Percentiles rank a stretch among this genome's conserved stretches.
Conservation (phyloP, 2,888 invertebrate genomes). For the Beris chalybata region DNA sequence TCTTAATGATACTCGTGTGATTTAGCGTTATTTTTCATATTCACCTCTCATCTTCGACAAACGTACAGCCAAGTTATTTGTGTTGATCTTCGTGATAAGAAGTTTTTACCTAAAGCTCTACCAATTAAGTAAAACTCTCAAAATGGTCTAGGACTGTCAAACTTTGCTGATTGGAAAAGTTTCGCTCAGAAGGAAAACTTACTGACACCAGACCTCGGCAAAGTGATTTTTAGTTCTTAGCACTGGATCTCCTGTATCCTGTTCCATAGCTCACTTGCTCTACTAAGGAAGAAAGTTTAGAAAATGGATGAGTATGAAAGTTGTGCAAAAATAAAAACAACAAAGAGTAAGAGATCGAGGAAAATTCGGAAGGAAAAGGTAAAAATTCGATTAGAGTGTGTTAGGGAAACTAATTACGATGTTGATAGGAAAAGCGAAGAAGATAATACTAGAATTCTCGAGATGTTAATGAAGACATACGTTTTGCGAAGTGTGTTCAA, state of each 20-base stretch:
- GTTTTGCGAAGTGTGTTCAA: too few relatives aligned
- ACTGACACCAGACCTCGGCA: constrained; percentile 25
- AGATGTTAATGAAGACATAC: too few relatives aligned
- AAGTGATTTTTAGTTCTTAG: constrained; percentile 32
- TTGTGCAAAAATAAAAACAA: neutral
- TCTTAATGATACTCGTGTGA: too few relatives aligned
- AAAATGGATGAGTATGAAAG: too few relatives aligned
- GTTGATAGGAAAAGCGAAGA: constrained; percentile 1
- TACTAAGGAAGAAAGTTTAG: neutral
- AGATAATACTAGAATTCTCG: too few relatives aligned
- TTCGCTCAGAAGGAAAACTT: constrained; percentile 16
- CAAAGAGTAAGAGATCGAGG: neutral
- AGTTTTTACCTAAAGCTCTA: constrained; percentile 18
- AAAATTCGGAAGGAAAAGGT: constrained; percentile 4
- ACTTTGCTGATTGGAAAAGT: constrained; percentile 31
- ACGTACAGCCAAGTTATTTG: constrained; percentile 19
- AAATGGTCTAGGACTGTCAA: constrained; percentile 30
- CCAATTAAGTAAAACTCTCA: constrained; percentile 32
- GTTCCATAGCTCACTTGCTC: neutral
- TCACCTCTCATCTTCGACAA: neutral
- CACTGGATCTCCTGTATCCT: neutral
- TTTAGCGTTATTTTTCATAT: constrained; percentile 6
- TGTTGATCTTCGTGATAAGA: constrained; percentile 27
- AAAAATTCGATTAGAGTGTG: constrained; percentile 21
- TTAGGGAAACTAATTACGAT: constrained; percentile 23